Percentiles rank a stretch among this genome's conserved stretches.
phyloP scores from a whole-genome alignment of 2,113 vertebrate species.

The Syrrhaptes paradoxus region DNA sequence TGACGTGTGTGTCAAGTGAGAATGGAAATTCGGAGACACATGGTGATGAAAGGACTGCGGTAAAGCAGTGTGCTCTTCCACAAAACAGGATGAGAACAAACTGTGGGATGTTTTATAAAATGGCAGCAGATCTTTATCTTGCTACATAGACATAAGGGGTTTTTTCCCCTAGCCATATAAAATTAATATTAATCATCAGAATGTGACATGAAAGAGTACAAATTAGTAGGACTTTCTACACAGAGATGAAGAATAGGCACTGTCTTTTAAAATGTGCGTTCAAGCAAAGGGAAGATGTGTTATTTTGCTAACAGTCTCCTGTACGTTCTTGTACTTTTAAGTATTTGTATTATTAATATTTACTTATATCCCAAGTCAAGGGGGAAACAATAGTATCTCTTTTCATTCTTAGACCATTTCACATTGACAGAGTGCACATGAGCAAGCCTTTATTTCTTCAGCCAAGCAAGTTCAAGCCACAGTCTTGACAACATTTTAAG shows the following conservation, averaged over 20 bases:
- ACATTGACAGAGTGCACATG: not conserved
- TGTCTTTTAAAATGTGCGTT: not conserved
- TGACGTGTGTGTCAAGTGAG: not conserved
- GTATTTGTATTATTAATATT: slow-evolving; percentile 5
- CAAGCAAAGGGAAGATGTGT: not conserved
- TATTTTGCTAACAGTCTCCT: not conserved
- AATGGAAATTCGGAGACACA: not conserved
- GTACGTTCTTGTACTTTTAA: not conserved
- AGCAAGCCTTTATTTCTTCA: not conserved
- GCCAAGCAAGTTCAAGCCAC: not conserved
- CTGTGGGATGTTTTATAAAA: not conserved
- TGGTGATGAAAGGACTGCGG: not conserved
- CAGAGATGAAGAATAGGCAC: not conserved
- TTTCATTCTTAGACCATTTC: not conserved
- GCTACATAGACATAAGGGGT: fast-evolving
- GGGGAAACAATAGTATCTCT: not conserved
- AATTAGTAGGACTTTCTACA: not conserved
- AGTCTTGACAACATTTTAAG: not conserved
- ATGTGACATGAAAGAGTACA: not conserved
- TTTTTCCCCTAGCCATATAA: not conserved
- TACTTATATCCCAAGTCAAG: not conserved
- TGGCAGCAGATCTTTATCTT: not conserved
- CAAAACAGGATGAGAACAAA: not conserved
- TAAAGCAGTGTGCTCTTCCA: not conserved
- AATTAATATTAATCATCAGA: not conserved